A percentile compares a stretch with the other conserved stretches of the same genome.
Evolutionary conservation across 2,797 vertebrate species (phyloP).

Genomic region (Harpagifer antarcticus): DNA sequence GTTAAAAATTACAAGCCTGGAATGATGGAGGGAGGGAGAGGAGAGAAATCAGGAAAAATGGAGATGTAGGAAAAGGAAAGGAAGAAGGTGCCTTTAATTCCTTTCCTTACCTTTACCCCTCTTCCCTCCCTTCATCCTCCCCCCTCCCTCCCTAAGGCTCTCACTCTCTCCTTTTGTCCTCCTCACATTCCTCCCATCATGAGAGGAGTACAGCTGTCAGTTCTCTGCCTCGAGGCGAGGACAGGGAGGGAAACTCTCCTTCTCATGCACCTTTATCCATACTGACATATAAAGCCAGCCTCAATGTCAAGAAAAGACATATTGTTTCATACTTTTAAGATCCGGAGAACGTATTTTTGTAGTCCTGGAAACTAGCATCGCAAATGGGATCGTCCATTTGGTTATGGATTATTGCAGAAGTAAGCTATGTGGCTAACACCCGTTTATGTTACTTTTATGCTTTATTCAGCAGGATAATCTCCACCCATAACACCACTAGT

Average conservation of each 20-base stretch:
- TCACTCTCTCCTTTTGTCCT: slow-evolving; percentile 58
- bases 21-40: slow-evolving; percentile 9
- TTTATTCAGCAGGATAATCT: too few species aligned
- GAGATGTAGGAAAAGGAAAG: too few species aligned
- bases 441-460: too few species aligned
- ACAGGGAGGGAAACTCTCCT: slow-evolving; percentile 26
- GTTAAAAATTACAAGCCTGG: slow-evolving; percentile 18
- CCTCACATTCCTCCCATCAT: slow-evolving; percentile 65
- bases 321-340: neutral
- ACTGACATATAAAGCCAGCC: neutral
- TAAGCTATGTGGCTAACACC: too few species aligned
- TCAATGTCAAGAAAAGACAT: too few species aligned
- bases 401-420: too few species aligned
- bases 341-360: neutral
- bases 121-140: neutral
- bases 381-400: too few species aligned
- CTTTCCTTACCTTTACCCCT: slow-evolving; percentile 27
- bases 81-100: slow-evolving; percentile 3
- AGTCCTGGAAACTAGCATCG: too few species aligned
- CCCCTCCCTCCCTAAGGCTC: too few species aligned
- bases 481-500: too few species aligned
- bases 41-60: neutral
- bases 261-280: neutral
- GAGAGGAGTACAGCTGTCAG: slow-evolving; percentile 56
- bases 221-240: slow-evolving; percentile 17